Conservation (phyloP, 92 coral and sea anemone genomes). For the Epizoanthus ramosus region DNA sequence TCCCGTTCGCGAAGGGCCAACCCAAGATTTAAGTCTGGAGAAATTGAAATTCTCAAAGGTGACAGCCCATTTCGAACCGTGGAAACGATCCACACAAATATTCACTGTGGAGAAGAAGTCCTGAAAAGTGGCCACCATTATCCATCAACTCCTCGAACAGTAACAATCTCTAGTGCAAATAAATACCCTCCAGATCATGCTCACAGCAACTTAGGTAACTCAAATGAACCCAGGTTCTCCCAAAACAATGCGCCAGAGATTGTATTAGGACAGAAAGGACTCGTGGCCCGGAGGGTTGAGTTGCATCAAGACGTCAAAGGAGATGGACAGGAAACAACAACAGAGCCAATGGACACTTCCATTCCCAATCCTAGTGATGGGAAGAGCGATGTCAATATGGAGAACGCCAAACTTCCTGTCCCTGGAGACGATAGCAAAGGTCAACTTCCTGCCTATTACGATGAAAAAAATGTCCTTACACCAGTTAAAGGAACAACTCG, state of each 20-base stretch:
- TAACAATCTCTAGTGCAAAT: not conserved
- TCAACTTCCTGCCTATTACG: not conserved
- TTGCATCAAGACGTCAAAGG: not conserved
- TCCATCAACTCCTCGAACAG: too few relatives aligned
- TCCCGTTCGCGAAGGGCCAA: not conserved
- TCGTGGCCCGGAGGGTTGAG: not conserved
- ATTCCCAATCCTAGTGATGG: not conserved
- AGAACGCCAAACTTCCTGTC: not conserved
- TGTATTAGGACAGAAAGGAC: not conserved
- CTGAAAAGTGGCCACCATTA: too few relatives aligned
- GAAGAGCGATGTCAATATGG: not conserved
- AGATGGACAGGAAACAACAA: not conserved
- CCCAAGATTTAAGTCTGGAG: constrained; percentile 38
- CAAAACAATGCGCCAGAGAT: not conserved
- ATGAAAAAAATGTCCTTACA: not conserved
- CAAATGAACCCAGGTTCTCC: not conserved
- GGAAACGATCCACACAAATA: not conserved
- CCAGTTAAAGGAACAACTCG: not conserved
- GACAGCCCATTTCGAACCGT: constrained; percentile 29
- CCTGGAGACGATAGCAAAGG: not conserved
- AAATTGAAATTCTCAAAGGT: constrained; percentile 1
- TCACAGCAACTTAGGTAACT: not conserved
- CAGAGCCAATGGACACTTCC: not conserved
- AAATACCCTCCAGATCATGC: not conserved
- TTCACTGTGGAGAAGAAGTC: not conserved